phyloP scores from a whole-genome alignment of 1,140 invertebrate species.

The Listronotus bonariensis region DNA sequence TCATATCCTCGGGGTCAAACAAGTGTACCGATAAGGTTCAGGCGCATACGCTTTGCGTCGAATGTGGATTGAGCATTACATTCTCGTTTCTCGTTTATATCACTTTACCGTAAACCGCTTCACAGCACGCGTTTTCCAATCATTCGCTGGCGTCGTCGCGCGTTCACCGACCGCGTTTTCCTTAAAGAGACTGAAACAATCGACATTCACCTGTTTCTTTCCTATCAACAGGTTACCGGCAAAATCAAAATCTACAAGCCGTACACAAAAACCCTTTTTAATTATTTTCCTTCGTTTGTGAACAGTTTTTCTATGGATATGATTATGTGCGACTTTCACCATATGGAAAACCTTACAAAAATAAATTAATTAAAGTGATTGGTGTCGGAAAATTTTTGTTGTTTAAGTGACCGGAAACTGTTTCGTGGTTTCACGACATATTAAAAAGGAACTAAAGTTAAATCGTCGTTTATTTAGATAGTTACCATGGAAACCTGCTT shows the following conservation, averaged over 20 bases:
- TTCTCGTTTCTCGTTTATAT: conserved; percentile 20
- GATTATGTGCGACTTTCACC: conserved; percentile 21
- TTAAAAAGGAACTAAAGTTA: neutral
- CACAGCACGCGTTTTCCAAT: conserved; percentile 12
- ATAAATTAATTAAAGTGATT: conserved; percentile 9
- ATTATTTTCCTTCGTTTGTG: neutral
- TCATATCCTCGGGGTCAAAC: neutral
- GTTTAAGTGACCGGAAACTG: conserved; percentile 6
- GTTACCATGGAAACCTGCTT: conserved; percentile 45
- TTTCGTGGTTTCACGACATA: conserved; percentile 3
- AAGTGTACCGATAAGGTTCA: neutral
- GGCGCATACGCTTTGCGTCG: conserved; percentile 24
- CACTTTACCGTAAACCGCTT: conserved; percentile 20
- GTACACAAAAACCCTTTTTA: neutral
- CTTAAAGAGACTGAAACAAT: conserved; percentile 9
- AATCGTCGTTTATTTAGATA: neutral
- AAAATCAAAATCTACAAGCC: conserved; percentile 6
- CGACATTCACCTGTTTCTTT: conserved; percentile 31
- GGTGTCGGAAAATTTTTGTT: conserved; percentile 11
- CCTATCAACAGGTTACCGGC: conserved; percentile 36
- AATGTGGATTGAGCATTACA: conserved; percentile 19
- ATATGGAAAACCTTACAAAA: conserved; percentile 25
- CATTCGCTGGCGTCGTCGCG: conserved; percentile 18
- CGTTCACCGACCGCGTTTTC: conserved; percentile 6
- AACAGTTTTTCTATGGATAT: conserved; percentile 8